Conservation (phyloP, 2,797 vertebrate species). For the Enoplosus armatus region DNA sequence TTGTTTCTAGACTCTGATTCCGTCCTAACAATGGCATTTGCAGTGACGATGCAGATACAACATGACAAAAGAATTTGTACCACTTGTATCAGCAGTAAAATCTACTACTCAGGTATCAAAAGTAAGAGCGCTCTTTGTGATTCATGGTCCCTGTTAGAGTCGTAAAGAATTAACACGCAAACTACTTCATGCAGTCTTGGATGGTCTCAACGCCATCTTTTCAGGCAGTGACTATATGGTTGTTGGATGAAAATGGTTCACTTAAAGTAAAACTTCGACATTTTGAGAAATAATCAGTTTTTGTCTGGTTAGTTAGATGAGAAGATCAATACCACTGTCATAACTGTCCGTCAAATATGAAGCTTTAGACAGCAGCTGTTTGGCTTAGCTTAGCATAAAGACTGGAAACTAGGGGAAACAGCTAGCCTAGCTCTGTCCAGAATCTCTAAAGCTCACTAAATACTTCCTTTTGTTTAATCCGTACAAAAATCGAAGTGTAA, state of each 20-base stretch:
- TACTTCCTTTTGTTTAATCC: not conserved
- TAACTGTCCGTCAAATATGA: not conserved
- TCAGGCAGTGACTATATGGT: constrained; percentile 3
- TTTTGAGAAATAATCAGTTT: not conserved
- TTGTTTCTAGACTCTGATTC: not conserved
- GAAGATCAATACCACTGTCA: not conserved
- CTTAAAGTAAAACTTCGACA: not conserved
- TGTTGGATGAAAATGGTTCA: not conserved
- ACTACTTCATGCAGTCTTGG: constrained; percentile 32
- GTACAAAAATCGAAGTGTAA: not conserved
- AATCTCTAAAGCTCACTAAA: not conserved
- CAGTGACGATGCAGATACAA: constrained; percentile 21
- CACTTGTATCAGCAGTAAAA: constrained; percentile 38
- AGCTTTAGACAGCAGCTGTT: not conserved
- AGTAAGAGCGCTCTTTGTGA: constrained; percentile 32
- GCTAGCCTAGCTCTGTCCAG: too few species aligned
- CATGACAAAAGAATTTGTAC: constrained; percentile 17
- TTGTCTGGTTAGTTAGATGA: not conserved
- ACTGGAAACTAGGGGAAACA: not conserved
- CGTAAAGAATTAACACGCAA: constrained; percentile 58
- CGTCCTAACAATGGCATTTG: constrained; percentile 34
- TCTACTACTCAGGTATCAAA: constrained; percentile 31
- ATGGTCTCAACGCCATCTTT: constrained; percentile 23
- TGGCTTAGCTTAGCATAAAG: not conserved
- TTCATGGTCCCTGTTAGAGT: constrained; percentile 40